Percentiles rank a stretch among this genome's conserved stretches.
Conservation (phyloP, 2,113 vertebrate species). For the Elanus axillaris region DNA sequence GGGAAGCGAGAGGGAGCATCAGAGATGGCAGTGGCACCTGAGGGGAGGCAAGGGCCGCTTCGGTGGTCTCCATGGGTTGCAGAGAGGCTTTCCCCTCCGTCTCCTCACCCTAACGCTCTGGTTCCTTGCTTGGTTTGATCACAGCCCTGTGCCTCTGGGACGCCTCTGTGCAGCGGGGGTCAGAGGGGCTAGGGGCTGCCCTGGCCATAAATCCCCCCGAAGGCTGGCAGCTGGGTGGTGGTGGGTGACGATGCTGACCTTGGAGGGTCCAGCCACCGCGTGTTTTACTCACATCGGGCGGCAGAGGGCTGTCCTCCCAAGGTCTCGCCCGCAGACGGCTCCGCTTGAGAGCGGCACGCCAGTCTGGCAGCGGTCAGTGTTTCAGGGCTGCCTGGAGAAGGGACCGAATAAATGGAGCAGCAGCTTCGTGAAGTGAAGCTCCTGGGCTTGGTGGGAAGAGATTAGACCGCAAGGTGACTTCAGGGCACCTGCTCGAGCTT, state of each 20-base stretch:
- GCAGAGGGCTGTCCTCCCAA: not conserved
- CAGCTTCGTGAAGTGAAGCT: not conserved
- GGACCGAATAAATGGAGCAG: not conserved
- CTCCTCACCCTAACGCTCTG: not conserved
- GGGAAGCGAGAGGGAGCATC: not conserved
- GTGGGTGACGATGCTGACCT: accelerated
- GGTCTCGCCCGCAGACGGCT: not conserved
- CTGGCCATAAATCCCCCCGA: not conserved
- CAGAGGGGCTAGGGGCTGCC: not conserved
- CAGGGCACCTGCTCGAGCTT: not conserved
- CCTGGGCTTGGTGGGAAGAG: not conserved
- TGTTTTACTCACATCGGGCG: not conserved
- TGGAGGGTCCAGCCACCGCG: not conserved
- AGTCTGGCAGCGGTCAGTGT: not conserved
- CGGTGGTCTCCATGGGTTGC: not conserved
- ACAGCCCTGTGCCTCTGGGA: not conserved
- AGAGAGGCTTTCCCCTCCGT: not conserved
- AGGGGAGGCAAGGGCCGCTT: not conserved
- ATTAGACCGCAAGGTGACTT: not conserved
- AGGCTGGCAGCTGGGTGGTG: not conserved
- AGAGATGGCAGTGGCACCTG: not conserved
- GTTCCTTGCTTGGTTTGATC: not conserved
- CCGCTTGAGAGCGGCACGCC: not conserved
- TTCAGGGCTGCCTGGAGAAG: not conserved
- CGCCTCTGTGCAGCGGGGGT: not conserved